These are phyloP conservation scores for Drosophila auraria DNA, from an alignment of 1,140 invertebrate genomes.

Conservation along the genomic window DNA sequence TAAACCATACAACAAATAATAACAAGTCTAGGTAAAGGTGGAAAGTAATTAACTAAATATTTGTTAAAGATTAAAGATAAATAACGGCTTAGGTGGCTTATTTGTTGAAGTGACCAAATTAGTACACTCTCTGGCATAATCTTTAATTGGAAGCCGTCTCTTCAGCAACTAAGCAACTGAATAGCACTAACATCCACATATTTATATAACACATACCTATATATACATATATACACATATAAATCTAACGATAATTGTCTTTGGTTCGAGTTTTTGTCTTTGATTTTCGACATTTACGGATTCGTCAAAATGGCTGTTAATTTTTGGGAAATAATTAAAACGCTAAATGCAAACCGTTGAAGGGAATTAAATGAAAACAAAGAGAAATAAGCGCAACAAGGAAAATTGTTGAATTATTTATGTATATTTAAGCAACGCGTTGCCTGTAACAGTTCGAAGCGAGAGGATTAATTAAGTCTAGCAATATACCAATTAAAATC, in stretches of 20 bases:
- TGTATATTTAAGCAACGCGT: constrained; percentile 72
- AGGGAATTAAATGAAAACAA: constrained; percentile 24
- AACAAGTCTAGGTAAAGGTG: constrained; percentile 37
- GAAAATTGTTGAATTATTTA: constrained; percentile 60
- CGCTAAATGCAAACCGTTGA: constrained; percentile 61
- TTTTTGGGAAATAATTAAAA: constrained; percentile 75
- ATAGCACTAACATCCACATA: constrained; percentile 33
- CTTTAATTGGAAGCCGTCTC: neutral
- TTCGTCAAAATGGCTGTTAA: constrained; percentile 85
- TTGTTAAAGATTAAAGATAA: constrained; percentile 24
- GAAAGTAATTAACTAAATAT: constrained; percentile 42
- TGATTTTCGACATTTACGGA: constrained; percentile 77
- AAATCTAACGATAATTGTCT: constrained; percentile 64
- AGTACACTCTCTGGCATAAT: neutral
- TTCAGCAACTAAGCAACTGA: constrained; percentile 25
- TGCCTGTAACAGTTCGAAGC: constrained; percentile 63
- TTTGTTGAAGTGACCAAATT: constrained; percentile 22
- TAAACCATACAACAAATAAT: constrained; percentile 46
- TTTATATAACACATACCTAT: constrained; percentile 47
- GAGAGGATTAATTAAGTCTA: constrained; percentile 54
- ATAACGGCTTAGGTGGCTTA: constrained; percentile 28
- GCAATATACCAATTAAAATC: constrained; percentile 54
- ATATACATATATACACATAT: constrained; percentile 33
- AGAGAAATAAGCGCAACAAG: constrained; percentile 30
- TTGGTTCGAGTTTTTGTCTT: constrained; percentile 67